Percentiles rank a stretch among this genome's conserved stretches.
Conservation (phyloP, 2,888 invertebrate genomes). For the Pristionchus maxplancki region DNA sequence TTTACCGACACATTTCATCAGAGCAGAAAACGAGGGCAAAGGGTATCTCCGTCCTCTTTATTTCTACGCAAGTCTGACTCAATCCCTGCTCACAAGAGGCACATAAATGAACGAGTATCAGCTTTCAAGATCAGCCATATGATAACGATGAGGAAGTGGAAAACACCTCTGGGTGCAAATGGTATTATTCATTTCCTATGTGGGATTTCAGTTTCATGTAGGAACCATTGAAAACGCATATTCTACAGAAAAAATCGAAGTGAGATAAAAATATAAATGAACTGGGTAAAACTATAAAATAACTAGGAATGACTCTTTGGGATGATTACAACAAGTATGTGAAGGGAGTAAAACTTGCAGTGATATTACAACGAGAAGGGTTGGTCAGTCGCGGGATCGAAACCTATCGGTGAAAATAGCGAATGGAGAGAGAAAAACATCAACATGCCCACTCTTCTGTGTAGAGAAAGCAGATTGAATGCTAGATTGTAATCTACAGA, state of each 20-base stretch:
- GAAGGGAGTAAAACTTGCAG: constrained; percentile 41
- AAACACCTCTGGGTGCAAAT: background rate
- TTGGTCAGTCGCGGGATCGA: constrained; percentile 8
- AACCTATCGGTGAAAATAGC: constrained; percentile 11
- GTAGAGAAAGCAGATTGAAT: background rate
- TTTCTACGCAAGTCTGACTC: constrained; percentile 15
- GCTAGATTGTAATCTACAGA: background rate
- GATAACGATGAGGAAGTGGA: background rate
- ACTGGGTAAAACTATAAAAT: background rate
- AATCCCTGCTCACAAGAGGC: background rate
- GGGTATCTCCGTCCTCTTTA: constrained; percentile 9
- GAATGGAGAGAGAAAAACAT: background rate
- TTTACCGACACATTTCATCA: background rate
- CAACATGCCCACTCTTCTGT: background rate
- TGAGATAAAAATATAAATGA: background rate
- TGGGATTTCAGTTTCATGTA: too few species aligned
- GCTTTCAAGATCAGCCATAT: background rate
- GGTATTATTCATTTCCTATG: background rate
- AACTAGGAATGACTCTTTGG: too few species aligned
- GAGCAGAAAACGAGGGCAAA: constrained; percentile 41
- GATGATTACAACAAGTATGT: background rate
- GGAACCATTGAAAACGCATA: too few species aligned
- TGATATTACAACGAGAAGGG: constrained; percentile 27
- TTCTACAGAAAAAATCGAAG: too few species aligned
- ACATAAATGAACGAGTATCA: background rate